Percentiles rank a stretch among this genome's conserved stretches.
phyloP scores from a whole-genome alignment of 2,888 invertebrate species.

The Cenopis cana region DNA sequence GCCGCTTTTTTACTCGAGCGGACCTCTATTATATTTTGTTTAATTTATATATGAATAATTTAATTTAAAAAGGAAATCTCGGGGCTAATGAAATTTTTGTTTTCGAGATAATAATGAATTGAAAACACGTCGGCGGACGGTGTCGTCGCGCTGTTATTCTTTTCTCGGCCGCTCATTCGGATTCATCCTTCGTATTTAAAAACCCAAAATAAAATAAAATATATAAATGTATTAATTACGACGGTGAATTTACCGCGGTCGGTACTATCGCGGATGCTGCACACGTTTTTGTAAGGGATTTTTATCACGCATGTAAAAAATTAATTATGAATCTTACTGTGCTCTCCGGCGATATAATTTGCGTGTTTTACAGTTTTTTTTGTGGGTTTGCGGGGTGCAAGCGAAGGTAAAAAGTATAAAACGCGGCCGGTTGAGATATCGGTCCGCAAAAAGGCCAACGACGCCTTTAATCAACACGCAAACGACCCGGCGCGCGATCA shows the following conservation, averaged over 20 bases:
- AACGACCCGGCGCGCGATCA: conserved; percentile 66
- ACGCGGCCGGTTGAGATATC: conserved; percentile 55
- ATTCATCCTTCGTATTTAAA: conserved; percentile 75
- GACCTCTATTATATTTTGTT: conserved; percentile 85
- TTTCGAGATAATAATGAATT: conserved; percentile 85
- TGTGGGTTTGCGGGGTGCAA: conserved; percentile 48
- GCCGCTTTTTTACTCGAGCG: conserved; percentile 74
- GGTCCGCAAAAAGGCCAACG: conserved; percentile 59
- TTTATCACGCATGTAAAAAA: conserved; percentile 40
- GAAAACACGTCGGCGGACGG: conserved; percentile 79
- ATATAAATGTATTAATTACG: conserved; percentile 80
- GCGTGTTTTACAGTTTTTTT: conserved; percentile 39
- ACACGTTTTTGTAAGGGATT: conserved; percentile 60
- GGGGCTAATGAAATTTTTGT: conserved; percentile 84
- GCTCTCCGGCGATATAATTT: conserved; percentile 38
- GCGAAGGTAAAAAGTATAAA: conserved; percentile 55
- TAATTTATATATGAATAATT: conserved; percentile 86
- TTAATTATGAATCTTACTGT: conserved; percentile 42
- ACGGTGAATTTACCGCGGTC: conserved; percentile 66
- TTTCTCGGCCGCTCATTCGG: conserved; percentile 76
- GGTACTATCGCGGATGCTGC: conserved; percentile 61
- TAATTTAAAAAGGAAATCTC: conserved; percentile 84
- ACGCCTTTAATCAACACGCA: conserved; percentile 76
- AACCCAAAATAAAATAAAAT: conserved; percentile 64
- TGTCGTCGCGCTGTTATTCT: conserved; percentile 76